phyloP scores from a whole-genome alignment of 1,140 invertebrate genomes.

The Procambarus virginalis region DNA sequence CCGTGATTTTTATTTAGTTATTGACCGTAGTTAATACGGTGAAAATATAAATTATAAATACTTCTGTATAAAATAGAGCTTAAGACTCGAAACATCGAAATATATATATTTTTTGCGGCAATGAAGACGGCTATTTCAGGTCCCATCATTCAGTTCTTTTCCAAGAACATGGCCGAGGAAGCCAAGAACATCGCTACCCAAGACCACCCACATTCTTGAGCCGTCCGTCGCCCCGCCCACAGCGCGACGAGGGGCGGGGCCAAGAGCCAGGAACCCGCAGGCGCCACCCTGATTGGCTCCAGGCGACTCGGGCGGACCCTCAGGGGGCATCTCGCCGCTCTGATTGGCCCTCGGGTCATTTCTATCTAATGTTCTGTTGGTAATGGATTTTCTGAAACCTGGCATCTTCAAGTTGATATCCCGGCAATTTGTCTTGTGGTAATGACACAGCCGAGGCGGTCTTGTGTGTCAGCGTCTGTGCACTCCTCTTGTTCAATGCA shows the following conservation, averaged over 20 bases:
- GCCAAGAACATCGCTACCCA: conserved; percentile 50
- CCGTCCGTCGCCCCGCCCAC: conserved; percentile 11
- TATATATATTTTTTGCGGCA: conserved; percentile 20
- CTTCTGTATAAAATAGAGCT: not conserved
- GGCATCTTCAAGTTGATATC: conserved; percentile 47
- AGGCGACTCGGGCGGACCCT: not conserved
- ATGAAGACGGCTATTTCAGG: conserved; percentile 35
- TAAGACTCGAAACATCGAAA: not conserved
- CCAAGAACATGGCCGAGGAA: conserved; percentile 44
- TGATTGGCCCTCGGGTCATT: conserved; percentile 39
- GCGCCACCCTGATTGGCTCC: conserved; percentile 19
- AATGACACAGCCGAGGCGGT: conserved; percentile 16
- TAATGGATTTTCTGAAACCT: conserved; percentile 59
- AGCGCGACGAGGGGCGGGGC: not conserved
- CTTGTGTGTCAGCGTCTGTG: not conserved
- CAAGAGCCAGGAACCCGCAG: not conserved
- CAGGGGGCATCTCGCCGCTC: not conserved
- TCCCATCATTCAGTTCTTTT: conserved; percentile 57
- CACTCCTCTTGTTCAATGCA: too few relatives aligned
- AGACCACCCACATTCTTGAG: conserved; percentile 57
- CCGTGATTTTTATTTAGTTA: not conserved
- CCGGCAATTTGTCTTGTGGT: conserved; percentile 53
- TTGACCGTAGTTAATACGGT: not conserved
- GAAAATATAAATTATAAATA: not conserved
- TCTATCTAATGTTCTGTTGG: conserved; percentile 28